Percentiles rank a stretch among this genome's conserved stretches.
These are phyloP conservation scores for Parnassius orleans DNA, from an alignment of 2,888 invertebrate species.

Conservation along the genomic window DNA sequence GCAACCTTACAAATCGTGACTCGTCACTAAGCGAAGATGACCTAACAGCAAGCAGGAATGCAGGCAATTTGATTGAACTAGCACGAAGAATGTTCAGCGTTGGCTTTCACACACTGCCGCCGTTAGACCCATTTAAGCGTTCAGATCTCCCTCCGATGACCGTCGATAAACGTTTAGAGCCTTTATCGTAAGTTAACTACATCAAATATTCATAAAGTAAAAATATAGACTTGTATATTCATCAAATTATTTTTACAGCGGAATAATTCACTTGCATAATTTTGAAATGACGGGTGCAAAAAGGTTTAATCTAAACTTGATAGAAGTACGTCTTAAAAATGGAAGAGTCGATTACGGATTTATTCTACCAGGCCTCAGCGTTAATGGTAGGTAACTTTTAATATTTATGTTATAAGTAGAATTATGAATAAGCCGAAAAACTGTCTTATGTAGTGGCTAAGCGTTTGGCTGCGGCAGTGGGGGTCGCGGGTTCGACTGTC, in stretches of 20 bases:
- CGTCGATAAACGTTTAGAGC: background rate
- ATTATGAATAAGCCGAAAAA: too few relatives aligned
- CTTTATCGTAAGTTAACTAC: background rate
- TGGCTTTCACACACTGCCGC: slow-evolving; percentile 26
- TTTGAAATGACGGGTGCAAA: slow-evolving; percentile 19
- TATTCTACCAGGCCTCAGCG: slow-evolving; percentile 22
- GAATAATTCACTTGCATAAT: slow-evolving; percentile 16
- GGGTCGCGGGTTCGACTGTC: too few relatives aligned
- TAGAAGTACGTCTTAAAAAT: slow-evolving; percentile 27
- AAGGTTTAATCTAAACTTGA: slow-evolving; percentile 16
- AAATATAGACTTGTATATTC: background rate
- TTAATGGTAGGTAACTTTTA: slow-evolving; percentile 28
- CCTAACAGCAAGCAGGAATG: slow-evolving; percentile 16
- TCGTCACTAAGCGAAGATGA: slow-evolving; percentile 5
- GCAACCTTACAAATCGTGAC: slow-evolving; percentile 10
- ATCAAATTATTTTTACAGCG: slow-evolving; percentile 25
- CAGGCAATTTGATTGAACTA: slow-evolving; percentile 15
- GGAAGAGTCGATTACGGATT: slow-evolving; percentile 29
- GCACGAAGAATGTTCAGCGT: slow-evolving; percentile 22
- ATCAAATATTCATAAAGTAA: background rate
- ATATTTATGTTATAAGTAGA: background rate
- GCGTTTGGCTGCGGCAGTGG: too few relatives aligned
- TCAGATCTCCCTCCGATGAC: slow-evolving; percentile 2
- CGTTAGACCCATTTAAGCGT: slow-evolving; percentile 26
- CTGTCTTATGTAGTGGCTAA: too few relatives aligned